A percentile compares a stretch with the other conserved stretches of the same genome.
Evolutionary conservation across 2,888 invertebrate species (phyloP).

Genomic region (Pterostichus madidus): DNA sequence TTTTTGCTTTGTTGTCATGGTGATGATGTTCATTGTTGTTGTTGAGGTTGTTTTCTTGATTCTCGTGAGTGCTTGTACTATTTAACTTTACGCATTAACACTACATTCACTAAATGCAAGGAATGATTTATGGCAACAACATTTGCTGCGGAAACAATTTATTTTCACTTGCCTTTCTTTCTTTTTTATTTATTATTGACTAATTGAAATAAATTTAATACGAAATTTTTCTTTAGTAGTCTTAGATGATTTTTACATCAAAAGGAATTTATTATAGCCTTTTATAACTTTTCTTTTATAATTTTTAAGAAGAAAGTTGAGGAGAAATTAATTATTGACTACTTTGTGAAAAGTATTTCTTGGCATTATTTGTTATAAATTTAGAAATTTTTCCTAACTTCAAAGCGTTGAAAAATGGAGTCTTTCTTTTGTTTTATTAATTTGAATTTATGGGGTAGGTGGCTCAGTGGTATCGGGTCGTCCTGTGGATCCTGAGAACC

Average conservation of each 20-base stretch:
- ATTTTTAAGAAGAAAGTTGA: not conserved
- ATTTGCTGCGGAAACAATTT: not conserved
- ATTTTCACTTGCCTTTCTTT: not conserved
- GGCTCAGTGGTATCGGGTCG: too few species aligned
- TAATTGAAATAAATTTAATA: conserved; percentile 6
- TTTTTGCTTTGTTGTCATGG: conserved; percentile 2
- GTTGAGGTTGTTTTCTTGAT: conserved; percentile 24
- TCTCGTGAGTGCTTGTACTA: conserved; percentile 31
- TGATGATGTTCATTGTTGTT: conserved; percentile 22
- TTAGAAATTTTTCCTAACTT: not conserved
- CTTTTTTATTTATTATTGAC: not conserved
- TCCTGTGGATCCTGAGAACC: too few species aligned
- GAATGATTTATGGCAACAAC: conserved; percentile 5
- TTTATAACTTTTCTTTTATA: not conserved
- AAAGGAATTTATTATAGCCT: not conserved
- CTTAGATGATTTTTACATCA: not conserved
- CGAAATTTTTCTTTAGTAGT: not conserved
- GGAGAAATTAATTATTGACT: not conserved
- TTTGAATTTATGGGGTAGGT: too few species aligned
- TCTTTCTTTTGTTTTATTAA: too few species aligned
- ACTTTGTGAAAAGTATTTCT: not conserved
- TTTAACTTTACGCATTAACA: conserved; percentile 35
- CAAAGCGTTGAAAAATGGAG: too few species aligned
- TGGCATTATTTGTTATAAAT: not conserved
- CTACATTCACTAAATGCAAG: conserved; percentile 15